These are phyloP conservation scores for Kryptolebias marmoratus DNA, from an alignment of 2,113 vertebrate genomes.

Conservation along the genomic window DNA sequence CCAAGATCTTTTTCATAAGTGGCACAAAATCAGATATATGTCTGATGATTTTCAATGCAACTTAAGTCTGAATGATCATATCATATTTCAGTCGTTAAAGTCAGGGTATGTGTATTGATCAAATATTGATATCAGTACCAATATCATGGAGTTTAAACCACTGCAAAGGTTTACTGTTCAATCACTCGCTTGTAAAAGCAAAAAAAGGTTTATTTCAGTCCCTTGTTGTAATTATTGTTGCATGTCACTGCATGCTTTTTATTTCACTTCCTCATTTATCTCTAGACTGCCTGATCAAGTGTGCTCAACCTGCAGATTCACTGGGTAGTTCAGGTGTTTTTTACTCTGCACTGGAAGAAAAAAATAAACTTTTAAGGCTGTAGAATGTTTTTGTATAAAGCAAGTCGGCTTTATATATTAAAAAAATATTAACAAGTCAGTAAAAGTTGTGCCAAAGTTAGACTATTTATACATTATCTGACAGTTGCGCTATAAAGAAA, in stretches of 20 bases:
- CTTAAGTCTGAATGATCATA: too few relatives aligned
- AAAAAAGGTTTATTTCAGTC: not conserved
- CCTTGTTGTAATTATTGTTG: not conserved
- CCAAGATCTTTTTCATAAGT: too few relatives aligned
- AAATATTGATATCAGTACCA: too few relatives aligned
- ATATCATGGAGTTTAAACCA: not conserved
- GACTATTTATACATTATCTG: too few relatives aligned
- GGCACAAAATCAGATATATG: too few relatives aligned
- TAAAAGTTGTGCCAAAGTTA: not conserved
- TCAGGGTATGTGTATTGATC: too few relatives aligned
- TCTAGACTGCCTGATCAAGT: not conserved
- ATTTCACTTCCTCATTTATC: constrained; percentile 9
- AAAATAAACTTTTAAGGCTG: not conserved
- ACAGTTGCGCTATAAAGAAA: too few relatives aligned
- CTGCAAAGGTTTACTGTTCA: not conserved
- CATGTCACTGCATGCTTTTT: not conserved
- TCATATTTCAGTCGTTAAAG: too few relatives aligned
- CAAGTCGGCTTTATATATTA: not conserved
- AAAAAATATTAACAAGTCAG: not conserved
- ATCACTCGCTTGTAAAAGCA: not conserved
- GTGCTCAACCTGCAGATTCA: not conserved
- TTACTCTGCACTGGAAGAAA: not conserved
- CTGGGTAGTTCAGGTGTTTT: too few relatives aligned
- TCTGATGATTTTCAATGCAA: too few relatives aligned
- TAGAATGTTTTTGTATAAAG: not conserved